Conservation (phyloP, 2,888 invertebrate genomes). For the Tryphoninae sp. region DNA sequence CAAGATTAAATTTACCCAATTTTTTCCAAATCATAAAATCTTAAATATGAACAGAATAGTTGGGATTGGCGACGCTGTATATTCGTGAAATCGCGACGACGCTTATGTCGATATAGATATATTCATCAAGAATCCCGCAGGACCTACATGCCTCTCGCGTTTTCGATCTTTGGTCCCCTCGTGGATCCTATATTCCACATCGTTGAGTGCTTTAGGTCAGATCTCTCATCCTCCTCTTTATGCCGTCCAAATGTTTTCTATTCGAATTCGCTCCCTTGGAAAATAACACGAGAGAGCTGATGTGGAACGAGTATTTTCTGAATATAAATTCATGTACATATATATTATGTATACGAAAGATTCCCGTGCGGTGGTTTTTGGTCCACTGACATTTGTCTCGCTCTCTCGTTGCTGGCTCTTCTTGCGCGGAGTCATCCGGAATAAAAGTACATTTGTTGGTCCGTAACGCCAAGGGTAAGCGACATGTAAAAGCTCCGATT, state of each 20-base stretch:
- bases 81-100: not conserved
- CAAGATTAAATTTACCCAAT: not conserved
- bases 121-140: slow-evolving; percentile 19
- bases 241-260: slow-evolving; percentile 70
- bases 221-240: slow-evolving; percentile 41
- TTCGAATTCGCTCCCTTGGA: slow-evolving; percentile 72
- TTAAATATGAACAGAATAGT: not conserved
- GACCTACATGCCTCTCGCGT: not conserved
- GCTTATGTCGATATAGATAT: slow-evolving; percentile 11
- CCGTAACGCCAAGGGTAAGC: slow-evolving; percentile 71
- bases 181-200: slow-evolving; percentile 27
- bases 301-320: slow-evolving; percentile 69
- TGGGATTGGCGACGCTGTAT: not conserved
- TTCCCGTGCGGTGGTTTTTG: slow-evolving; percentile 41
- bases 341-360: slow-evolving; percentile 45
- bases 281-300: slow-evolving; percentile 69
- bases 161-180: slow-evolving; percentile 25
- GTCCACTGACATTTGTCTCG: slow-evolving; percentile 62
- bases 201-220: slow-evolving; percentile 49
- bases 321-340: slow-evolving; percentile 70
- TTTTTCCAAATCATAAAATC: not conserved
- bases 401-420: slow-evolving; percentile 34
- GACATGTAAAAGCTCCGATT: slow-evolving; percentile 74
- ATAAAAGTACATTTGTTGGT: slow-evolving; percentile 72
- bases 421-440: slow-evolving; percentile 67